phyloP scores from a whole-genome alignment of 2,113 vertebrate genomes.

The Aphelocoma coerulescens region DNA sequence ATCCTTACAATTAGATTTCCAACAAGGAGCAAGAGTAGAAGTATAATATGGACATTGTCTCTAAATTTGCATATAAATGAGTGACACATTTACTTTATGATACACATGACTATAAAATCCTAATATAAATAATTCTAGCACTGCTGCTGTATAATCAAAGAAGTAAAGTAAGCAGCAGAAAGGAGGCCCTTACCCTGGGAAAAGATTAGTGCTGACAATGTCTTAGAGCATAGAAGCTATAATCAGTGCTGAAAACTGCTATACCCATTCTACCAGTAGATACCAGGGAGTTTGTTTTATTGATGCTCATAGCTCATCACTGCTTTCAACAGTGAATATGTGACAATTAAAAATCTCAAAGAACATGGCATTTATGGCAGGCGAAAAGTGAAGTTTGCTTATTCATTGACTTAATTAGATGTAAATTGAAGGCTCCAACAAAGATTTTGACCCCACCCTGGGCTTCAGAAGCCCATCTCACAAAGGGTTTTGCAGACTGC shows the following conservation, averaged over 20 bases:
- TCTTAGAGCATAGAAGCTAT: not conserved
- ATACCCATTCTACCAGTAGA: not conserved
- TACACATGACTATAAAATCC: not conserved
- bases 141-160: not conserved
- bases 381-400: not conserved
- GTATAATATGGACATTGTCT: not conserved
- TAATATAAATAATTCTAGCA: not conserved
- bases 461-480: slow-evolving; percentile 84
- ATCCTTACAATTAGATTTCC: not conserved
- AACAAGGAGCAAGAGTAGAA: not conserved
- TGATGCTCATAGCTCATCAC: not conserved
- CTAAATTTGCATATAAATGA: not conserved
- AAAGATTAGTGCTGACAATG: not conserved
- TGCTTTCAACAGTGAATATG: not conserved
- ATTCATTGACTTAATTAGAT: slow-evolving; percentile 28
- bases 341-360: not conserved
- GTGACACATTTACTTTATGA: not conserved
- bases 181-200: not conserved
- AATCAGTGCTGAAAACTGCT: not conserved
- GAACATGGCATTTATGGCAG: not conserved
- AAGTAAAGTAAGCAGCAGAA: not conserved
- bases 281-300: not conserved
- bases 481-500: slow-evolving; percentile 85
- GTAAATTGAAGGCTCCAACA: slow-evolving; percentile 44
- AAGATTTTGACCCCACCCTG: slow-evolving; percentile 82